Evolutionary conservation across 2,113 vertebrate species (phyloP).

Genomic region (Solea solea): DNA sequence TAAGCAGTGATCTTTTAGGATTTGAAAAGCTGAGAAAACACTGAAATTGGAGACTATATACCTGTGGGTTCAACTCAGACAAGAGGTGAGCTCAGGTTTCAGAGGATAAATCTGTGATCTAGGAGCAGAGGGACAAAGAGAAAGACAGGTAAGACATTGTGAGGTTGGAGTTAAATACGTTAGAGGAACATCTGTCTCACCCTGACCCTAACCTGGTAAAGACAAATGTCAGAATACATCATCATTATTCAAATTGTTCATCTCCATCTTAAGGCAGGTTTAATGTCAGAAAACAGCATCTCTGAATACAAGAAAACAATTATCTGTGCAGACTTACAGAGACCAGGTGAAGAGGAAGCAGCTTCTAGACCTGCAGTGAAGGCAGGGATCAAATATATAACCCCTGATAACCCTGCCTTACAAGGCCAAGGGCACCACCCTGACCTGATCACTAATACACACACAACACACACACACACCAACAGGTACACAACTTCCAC

Average conservation of each 20-base stretch:
- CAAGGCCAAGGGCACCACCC: conserved; percentile 75
- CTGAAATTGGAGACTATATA: conserved; percentile 25
- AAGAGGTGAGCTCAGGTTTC: conserved; percentile 33
- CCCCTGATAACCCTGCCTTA: conserved; percentile 69
- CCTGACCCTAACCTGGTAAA: background rate
- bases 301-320: background rate
- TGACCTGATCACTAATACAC: conserved; percentile 48
- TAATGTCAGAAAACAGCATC: background rate
- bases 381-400: conserved; percentile 78
- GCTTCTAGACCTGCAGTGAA: conserved; percentile 53
- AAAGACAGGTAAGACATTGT: background rate
- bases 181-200: background rate
- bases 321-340: conserved; percentile 53
- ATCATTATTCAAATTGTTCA: background rate
- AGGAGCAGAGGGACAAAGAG: conserved; percentile 52
- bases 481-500: conserved; percentile 29
- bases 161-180: background rate
- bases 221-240: background rate
- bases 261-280: background rate
- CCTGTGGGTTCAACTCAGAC: conserved; percentile 44
- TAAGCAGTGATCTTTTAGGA: background rate
- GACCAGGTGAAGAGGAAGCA: conserved; percentile 59
- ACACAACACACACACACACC: conserved; percentile 25
- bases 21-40: background rate
- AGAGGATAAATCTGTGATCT: conserved; percentile 18